Percentiles rank a stretch among this genome's conserved stretches.
These are phyloP conservation scores for Smittia sp. DNA, from an alignment of 2,888 invertebrate species.

Conservation along the genomic window DNA sequence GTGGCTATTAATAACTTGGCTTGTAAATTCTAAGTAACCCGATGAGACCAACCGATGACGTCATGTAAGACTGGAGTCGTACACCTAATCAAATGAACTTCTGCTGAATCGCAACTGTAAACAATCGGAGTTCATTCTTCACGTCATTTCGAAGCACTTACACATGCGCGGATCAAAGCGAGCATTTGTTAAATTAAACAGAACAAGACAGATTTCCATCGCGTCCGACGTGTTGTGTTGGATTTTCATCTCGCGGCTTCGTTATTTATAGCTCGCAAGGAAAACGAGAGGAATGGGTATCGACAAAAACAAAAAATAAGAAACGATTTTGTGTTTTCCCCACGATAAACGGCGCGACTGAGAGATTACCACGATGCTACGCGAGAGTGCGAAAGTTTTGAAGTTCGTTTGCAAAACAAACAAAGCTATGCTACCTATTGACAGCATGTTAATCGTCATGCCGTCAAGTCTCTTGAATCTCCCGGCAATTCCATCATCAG, in stretches of 20 bases:
- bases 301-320: background rate
- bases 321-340: background rate
- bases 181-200: constrained; percentile 10
- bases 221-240: background rate
- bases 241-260: background rate
- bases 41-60: no score
- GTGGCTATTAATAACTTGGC: no score
- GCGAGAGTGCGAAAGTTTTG: background rate
- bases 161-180: background rate
- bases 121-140: background rate
- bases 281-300: background rate
- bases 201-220: constrained; percentile 10
- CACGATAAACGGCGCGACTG: background rate
- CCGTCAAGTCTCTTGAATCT: no score
- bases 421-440: no score
- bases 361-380: background rate
- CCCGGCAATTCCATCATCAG: no score
- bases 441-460: no score
- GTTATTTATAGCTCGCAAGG: constrained; percentile 4
- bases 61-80: no score
- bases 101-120: background rate
- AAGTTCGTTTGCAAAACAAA: no score
- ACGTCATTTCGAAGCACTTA: background rate
- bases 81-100: no score
- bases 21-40: no score